Evolutionary conservation across 2,797 vertebrate genomes (phyloP), one percentile per base, ranked within the genome.

Genomic region (Helostoma temminkii): DNA sequence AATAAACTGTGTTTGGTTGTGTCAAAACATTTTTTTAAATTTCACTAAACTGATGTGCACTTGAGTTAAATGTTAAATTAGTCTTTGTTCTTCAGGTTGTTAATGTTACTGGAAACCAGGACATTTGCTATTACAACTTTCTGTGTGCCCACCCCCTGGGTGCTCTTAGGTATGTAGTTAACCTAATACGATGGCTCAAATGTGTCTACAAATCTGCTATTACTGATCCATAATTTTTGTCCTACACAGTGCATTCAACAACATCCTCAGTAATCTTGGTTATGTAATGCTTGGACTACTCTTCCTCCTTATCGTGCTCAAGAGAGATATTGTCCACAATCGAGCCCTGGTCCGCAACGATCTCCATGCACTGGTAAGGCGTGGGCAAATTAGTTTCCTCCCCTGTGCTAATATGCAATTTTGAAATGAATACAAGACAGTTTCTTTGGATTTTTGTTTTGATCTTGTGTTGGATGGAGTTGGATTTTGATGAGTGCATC

Each of bases 61-160:
- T 15, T 25, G 24, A 16, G 18, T 39, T 21, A 2, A 9, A 30
- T 9, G 1, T 22, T 62, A 19, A 71, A 37, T 0, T 8, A 5
- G 28, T 50, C 26, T 76, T 12, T 74, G 37, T 25, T 74, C 52
- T 19, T 16, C 85, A 99, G 97, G 97, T 96, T 65, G 96, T 99
- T 55, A 98, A 98, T 0, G 96, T 96, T 46, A 98, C 97, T 0
- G 98, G 98, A 74, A 98, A 99, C 86, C 98, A 99, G 87, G 98
- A 99, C 90, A 98, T 99, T 87, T 99, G 98, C 91, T 99, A 96
- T 88, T 99, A 99, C 86, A 99, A 99, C 93, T 99, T 99, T 83
- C 89, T 98, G 71, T 99, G 98, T 0, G 97, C 98, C 36, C 97
- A 98, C 82, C 97, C 98, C 0, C 92, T 98, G 57, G 97, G 98